Base-by-base conservation (phyloP, 2,888 invertebrate genomes). In the Tetranychus truncatus region DNA sequence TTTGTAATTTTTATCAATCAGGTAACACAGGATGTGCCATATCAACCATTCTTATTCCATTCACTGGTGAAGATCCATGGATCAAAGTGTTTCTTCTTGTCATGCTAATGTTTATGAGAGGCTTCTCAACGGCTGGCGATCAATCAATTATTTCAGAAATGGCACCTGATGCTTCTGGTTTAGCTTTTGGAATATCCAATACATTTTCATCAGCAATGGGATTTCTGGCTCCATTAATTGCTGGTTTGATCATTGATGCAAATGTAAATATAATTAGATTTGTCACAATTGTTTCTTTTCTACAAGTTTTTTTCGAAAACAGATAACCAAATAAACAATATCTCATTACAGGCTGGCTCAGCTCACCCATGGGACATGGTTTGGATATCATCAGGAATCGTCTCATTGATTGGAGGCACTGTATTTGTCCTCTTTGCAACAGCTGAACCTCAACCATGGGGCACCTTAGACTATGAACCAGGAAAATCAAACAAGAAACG, bases 1-100 rank as follows among this genome's bases (percentile, higher is more conserved):
- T 73, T 69, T 73, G n/a, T 1, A 45, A 76, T 77, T 75, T 4
- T 34, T 77, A 76, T 7, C 77, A 1, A 11, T 46, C 55, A 55
- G 55, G 55, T 55, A 55, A 55, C 55, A 55, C 55, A 2, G 78
- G 77, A 3, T 78, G 78, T 15, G 78, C 78, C 8, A 20, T 75
- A n/a, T 75, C 72, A 67, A 55, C 75, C 9, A 9, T 66, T 5
- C 44, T 76, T 0, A 45, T 75, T 7, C 66, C 75, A 6, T 67
- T 73, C n/a, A 74, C 45, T n/a, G 11, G 24, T 18, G 44, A 66
- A 9, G 66, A 72, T 8, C 45, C 67, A 66, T 11, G 67, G 45
- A n/a, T 66, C 9, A 67, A 15, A 7, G 67, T 72, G 7, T 65
- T 74, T 6, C 20, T 76, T n/a, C 69, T 69, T 5, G 11, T 69